Evolutionary conservation across 2,113 vertebrate species (phyloP), one percentile per base, ranked within the genome.

Genomic region (Tachycineta bicolor): DNA sequence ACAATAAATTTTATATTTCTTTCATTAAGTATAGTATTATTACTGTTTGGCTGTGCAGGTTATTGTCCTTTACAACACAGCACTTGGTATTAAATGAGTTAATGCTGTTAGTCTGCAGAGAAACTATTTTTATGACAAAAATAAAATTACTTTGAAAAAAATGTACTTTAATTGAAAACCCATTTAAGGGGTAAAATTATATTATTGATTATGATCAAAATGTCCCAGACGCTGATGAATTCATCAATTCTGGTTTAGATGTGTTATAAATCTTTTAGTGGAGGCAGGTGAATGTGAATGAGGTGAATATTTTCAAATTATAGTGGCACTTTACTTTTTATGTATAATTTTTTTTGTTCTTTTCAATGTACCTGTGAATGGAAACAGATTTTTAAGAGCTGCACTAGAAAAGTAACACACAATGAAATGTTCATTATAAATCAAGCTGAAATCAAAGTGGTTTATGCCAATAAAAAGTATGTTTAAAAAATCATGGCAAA

Each of bases 191-290:
- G 80, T 97, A 97, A 98, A 98, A 98, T 97, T 97, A 95, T 97
- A 68, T 97, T 98, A 98, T 98, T 98, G 98, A 98, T 98, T 98
- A 94, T 98, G 92, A 98, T 97, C 97, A 97, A 95, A 98, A 97
- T 97, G 92, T 94, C 76, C 59, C 55, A 90, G 96, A 93, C 1
- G 24, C 92, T 98, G 98, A 98, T 97, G 95, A 97, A 97, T 98
- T 98, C 89, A 97, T 98, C 97, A 97, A 92, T 98, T 86, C 59
- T 82, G 39, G 74, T 97, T 97, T 87, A 94, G 92, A 94, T 4
- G 1, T 95, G 68, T 96, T 97, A 97, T 98, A 97, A 98, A 98
- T 98, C 97, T 98, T 98, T 97, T 94, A 96, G 89, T 83, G 65
- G 93, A 92, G 89, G 74, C 83, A 88, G 41, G 67, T 85, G 74